Percentiles rank a stretch among this genome's conserved stretches.
Conservation (phyloP, 2,113 vertebrate species). For the Ailurus styani region DNA sequence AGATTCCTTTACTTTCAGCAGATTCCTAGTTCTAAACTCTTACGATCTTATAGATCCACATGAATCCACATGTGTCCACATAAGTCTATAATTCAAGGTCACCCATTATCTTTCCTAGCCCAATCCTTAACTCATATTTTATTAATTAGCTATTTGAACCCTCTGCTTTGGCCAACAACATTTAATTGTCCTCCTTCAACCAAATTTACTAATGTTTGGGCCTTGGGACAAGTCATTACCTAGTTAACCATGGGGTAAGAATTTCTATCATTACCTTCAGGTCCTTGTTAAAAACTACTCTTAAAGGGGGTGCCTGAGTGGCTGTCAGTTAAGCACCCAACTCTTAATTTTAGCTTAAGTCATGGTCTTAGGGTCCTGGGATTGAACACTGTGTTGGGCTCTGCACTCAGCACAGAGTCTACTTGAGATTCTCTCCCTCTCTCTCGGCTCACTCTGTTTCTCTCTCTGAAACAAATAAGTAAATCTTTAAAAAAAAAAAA, state of each 20-base stretch:
- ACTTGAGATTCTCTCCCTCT: no score
- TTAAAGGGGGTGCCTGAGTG: not conserved
- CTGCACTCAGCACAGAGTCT: not conserved
- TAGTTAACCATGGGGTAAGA: not conserved
- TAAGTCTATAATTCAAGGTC: not conserved
- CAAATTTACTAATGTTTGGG: not conserved
- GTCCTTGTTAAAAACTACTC: not conserved
- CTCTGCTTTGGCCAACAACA: not conserved
- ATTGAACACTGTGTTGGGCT: not conserved
- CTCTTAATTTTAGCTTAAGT: not conserved
- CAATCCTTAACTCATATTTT: not conserved
- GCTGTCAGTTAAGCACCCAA: not conserved
- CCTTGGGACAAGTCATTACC: not conserved
- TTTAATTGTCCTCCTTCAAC: not conserved
- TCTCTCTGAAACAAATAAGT: no score
- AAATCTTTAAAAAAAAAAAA: no score
- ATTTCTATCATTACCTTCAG: not conserved
- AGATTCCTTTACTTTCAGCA: not conserved
- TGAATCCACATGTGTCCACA: not conserved
- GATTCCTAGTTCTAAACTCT: not conserved
- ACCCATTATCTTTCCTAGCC: not conserved
- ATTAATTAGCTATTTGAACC: not conserved
- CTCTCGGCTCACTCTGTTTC: no score
- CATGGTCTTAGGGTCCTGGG: not conserved
- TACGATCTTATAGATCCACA: not conserved